A percentile compares a stretch with the other conserved stretches of the same genome.
These are phyloP conservation scores for Setipinna tenuifilis DNA, from an alignment of 2,797 vertebrate genomes.

Conservation along the genomic window DNA sequence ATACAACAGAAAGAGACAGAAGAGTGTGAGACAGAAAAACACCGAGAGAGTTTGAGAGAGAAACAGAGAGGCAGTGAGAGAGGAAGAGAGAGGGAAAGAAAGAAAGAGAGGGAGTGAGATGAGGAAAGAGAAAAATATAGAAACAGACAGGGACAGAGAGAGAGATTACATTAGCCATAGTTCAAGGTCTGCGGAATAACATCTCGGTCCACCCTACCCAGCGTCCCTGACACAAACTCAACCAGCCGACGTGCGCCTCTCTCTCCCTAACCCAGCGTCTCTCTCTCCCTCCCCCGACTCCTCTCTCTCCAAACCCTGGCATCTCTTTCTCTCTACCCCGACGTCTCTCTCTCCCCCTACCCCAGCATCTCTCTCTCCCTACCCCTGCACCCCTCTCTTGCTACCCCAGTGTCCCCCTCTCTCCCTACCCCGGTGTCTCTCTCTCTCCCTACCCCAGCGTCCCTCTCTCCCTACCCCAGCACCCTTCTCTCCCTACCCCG, in stretches of 20 bases:
- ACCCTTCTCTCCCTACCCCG: conserved; percentile 24
- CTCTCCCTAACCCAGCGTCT: too few relatives aligned
- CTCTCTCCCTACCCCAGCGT: too few relatives aligned
- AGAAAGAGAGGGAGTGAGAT: background rate
- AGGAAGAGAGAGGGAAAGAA: background rate
- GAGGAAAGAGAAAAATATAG: background rate
- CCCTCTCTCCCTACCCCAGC: too few relatives aligned
- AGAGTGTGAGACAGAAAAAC: background rate
- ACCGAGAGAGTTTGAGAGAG: background rate
- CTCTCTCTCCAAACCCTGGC: conserved; percentile 13
- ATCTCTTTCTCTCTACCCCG: too few relatives aligned
- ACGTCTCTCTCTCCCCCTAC: too few relatives aligned
- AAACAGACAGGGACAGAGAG: conserved; percentile 30
- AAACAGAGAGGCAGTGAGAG: background rate
- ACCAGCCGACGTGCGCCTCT: conserved; percentile 42
- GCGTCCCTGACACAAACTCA: conserved; percentile 40
- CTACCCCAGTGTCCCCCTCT: too few relatives aligned
- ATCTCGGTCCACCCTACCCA: conserved; percentile 51
- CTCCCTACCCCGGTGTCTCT: too few relatives aligned
- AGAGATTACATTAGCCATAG: conserved; percentile 59
- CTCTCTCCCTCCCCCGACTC: background rate
- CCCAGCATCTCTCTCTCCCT: too few relatives aligned
- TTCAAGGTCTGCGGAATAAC: conserved; percentile 54
- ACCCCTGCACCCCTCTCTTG: too few relatives aligned
- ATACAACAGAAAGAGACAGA: background rate